A percentile compares a stretch with the other conserved stretches of the same genome.
Evolutionary conservation across 2,113 vertebrate genomes (phyloP).

Genomic region (Nanorana parkeri): DNA sequence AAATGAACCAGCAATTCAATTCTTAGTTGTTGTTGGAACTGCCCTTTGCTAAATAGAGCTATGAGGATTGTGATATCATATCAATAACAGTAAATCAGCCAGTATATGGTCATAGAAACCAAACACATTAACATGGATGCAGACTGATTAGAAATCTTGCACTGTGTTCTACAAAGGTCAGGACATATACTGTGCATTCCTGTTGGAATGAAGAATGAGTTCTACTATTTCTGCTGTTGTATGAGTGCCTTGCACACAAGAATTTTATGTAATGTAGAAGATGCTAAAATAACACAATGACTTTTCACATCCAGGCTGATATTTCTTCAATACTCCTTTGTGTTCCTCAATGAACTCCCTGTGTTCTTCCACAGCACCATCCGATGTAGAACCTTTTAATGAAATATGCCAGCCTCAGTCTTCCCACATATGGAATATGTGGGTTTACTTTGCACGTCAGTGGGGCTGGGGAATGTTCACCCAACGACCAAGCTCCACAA

Average conservation of each 20-base stretch:
- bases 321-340: slow-evolving; percentile 21
- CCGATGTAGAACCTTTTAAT: background rate
- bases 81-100: no score
- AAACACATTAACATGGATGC: background rate
- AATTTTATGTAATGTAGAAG: slow-evolving; percentile 38
- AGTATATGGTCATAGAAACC: no score
- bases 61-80: no score
- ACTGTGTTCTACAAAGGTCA: slow-evolving; percentile 5
- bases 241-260: background rate
- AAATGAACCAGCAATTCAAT: no score
- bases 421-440: background rate
- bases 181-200: slow-evolving; percentile 11
- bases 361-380: background rate
- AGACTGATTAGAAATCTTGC: slow-evolving; percentile 4
- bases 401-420: background rate
- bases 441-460: slow-evolving; percentile 2
- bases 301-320: slow-evolving; percentile 2
- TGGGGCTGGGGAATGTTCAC: background rate
- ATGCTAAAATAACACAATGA: slow-evolving; percentile 30
- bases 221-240: slow-evolving; percentile 20
- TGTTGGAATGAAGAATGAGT: background rate
- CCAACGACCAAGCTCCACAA: background rate
- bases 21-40: no score
- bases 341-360: background rate
- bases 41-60: no score